phyloP scores from a whole-genome alignment of 2,888 invertebrate genomes.

The Rhimphoctona megacephalus region DNA sequence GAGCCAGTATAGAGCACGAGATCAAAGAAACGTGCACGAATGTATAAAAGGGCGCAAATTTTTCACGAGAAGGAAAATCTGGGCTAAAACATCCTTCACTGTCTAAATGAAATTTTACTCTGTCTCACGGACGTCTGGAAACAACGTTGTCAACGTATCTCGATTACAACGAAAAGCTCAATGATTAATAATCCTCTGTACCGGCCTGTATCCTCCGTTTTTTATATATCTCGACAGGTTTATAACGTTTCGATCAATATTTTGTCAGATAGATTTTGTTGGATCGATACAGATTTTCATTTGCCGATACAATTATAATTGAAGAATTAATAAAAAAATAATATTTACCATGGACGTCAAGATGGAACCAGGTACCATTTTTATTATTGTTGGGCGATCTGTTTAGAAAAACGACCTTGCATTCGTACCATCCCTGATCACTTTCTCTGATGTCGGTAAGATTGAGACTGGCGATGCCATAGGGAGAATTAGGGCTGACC shows the following conservation, averaged over 20 bases:
- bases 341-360: conserved; percentile 94
- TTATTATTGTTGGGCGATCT: conserved; percentile 96
- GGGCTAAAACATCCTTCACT: conserved; percentile 51
- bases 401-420: conserved; percentile 97
- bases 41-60: conserved; percentile 41
- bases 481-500: conserved; percentile 94
- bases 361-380: conserved; percentile 99
- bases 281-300: no score
- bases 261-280: no score
- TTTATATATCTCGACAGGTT: no score
- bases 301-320: not conserved
- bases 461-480: conserved; percentile 97
- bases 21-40: not conserved
- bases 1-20: not conserved
- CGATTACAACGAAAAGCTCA: no score
- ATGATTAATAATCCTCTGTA: no score
- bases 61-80: conserved; percentile 24
- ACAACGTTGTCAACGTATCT: not conserved
- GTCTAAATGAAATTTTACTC: conserved; percentile 70
- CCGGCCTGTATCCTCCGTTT: no score
- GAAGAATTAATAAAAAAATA: not conserved
- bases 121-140: not conserved
- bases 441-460: conserved; percentile 96
- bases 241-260: no score
- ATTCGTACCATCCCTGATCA: conserved; percentile 99